Conservation (phyloP, 2,888 invertebrate genomes). For the Boloria selene region DNA sequence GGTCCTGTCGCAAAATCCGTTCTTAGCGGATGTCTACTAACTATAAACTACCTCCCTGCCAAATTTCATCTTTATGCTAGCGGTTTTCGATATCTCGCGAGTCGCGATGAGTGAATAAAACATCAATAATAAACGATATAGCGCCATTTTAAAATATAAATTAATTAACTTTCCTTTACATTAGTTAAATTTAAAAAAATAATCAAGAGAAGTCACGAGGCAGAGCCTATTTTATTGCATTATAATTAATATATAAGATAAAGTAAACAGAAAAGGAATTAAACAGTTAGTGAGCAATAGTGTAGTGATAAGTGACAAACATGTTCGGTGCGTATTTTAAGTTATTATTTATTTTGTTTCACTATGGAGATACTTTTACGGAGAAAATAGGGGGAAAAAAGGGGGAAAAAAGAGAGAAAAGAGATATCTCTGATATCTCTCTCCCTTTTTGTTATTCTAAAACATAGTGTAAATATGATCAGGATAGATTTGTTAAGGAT, state of each 20-base stretch:
- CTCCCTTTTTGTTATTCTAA: too few species aligned
- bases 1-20: too few species aligned
- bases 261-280: conserved; percentile 1
- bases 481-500: too few species aligned
- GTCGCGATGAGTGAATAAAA: too few species aligned
- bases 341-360: not conserved
- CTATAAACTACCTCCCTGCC: too few species aligned
- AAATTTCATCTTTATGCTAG: too few species aligned
- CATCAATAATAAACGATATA: too few species aligned
- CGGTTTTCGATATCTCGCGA: too few species aligned
- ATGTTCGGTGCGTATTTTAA: conserved; percentile 15
- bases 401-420: not conserved
- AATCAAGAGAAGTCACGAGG: conserved; percentile 1
- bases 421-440: not conserved
- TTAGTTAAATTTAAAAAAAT: not conserved
- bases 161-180: not conserved
- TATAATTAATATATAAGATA: conserved; percentile 15
- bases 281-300: conserved; percentile 10
- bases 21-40: too few species aligned
- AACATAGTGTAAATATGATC: too few species aligned
- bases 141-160: too few species aligned
- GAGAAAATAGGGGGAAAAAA: not conserved
- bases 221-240: not conserved
- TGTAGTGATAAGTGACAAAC: conserved; percentile 8
- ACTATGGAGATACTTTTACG: not conserved